Evolutionary conservation across 2,113 vertebrate genomes (phyloP), one percentile per base, ranked within the genome.

Genomic region (Sterna hirundo): DNA sequence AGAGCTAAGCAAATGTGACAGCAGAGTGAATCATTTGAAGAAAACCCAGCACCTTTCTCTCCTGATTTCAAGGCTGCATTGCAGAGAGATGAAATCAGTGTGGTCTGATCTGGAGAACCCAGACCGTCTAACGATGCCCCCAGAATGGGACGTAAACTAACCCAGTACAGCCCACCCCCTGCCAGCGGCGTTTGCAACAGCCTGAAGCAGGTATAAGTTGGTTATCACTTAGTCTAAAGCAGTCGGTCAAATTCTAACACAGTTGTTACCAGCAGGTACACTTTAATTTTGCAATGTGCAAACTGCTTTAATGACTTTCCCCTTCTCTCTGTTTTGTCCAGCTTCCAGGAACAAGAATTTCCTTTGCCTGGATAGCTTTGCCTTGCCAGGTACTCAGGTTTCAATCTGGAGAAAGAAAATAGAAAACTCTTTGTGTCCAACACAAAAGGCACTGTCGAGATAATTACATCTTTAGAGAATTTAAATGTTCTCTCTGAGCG

Each of bases 221-320:
- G 80, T 79, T 91, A 83, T 61, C 61, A 3, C 54, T 91, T 13
- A 13, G 29, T 19, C 76, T 54, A 17, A 69, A 70, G 65, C 80
- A 69, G 49, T 7, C 13, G 44, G 75, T 61, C 61, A 55, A 69
- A 36, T 23, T 36, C 87, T 55, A 40, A 32, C 80, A 15, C 64
- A 18, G 80, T 44, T 78, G 61, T 78, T 78, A 47, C 54, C 87
- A 93, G 90, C 91, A 88, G 87, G 93, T 61, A 74, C 55, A 22
- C 66, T 78, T 82, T 46, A n/a, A 78, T 88, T 93, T 65, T 85
- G 83, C 51, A 17, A 13, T 16, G 65, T 29, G 12, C 70, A 83
- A 69, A 70, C 51, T 61, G 80, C 84, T 79, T 61, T 70, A 88
- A 91, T 66, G 76, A 27, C 46, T 64, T 58, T 69, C 40, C 54